Conservation (phyloP, 2,797 vertebrate species). For the Dromococcyx pavoninus region DNA sequence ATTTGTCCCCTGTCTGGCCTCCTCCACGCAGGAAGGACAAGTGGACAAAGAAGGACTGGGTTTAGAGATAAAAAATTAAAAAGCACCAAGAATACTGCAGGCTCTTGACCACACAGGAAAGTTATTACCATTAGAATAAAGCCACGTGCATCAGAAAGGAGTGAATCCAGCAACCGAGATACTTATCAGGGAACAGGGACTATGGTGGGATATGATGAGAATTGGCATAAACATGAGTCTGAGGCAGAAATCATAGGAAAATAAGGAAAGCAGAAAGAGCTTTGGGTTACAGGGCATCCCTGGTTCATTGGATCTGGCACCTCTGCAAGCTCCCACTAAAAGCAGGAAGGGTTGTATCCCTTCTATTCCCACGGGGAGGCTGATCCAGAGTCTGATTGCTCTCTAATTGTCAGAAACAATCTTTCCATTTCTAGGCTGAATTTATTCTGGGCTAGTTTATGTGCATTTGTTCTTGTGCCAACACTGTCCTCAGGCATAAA, state of each 20-base stretch:
- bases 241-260: not conserved
- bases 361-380: not conserved
- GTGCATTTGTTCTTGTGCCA: constrained; percentile 8
- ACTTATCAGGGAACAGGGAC: not conserved
- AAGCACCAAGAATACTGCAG: not conserved
- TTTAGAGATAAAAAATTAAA: not conserved
- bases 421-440: not conserved
- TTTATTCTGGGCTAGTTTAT: constrained; percentile 36
- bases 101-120: not conserved
- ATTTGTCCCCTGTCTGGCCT: not conserved
- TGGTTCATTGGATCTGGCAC: rapidly evolving
- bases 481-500: constrained; percentile 36
- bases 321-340: not conserved
- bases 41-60: not conserved
- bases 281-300: rapidly evolving
- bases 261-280: not conserved
- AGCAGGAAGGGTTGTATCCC: constrained; percentile 7
- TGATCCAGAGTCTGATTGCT: not conserved
- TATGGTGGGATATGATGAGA: not conserved
- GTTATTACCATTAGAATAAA: constrained; percentile 11
- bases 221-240: not conserved
- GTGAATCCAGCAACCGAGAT: not conserved
- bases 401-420: constrained; percentile 33
- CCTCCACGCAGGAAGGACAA: not conserved
- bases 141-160: constrained; percentile 23